Evolutionary conservation across 2,113 vertebrate species (phyloP), one percentile per base, ranked within the genome.

Genomic region (Pholis gunnellus): DNA sequence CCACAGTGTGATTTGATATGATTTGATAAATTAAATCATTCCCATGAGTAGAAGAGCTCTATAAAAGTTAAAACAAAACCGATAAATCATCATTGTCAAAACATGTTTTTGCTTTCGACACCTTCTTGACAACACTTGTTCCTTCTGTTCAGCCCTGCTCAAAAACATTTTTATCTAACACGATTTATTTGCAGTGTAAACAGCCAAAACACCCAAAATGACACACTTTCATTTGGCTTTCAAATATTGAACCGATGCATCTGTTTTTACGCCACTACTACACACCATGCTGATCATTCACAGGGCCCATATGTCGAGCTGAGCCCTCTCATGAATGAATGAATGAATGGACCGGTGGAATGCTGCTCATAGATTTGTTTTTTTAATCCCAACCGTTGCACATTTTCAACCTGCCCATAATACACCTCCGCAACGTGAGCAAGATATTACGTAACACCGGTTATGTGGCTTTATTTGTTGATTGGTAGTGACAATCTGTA

Each of bases 281-380:
- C 59, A 79, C 71, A 63, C 56, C 69, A 34, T 82, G 44, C 66
- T 59, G 67, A 76, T 48, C 75, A 76, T 78, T 79, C 78, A 84
- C 72, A 83, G 73, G 76, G 66, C 75, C 87, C 89, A 90, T 91
- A 87, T 81, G 87, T 61, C 71, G 64, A 81, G 78, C 76, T 69
- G 70, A 87, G 79, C 72, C 84, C 44, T 69, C 65, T 83, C 72
- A 65, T 72, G 77, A 85, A 82, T 85, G 88, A 91, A 82, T 85
- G 88, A 91, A 83, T 94, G 89, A 92, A 89, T 84, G 85, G 82
- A 46, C 78, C 11, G 17, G 65, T 90, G 89, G 88, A 90, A 92
- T 94, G 90, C 76, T 80, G 74, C 82, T 71, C 66, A 56, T 78
- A 74, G 86, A 80, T 86, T 89, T 56, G 81, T 71, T 70, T 69